phyloP scores from a whole-genome alignment of 2,888 invertebrate genomes.

The Trisateles emortualis region DNA sequence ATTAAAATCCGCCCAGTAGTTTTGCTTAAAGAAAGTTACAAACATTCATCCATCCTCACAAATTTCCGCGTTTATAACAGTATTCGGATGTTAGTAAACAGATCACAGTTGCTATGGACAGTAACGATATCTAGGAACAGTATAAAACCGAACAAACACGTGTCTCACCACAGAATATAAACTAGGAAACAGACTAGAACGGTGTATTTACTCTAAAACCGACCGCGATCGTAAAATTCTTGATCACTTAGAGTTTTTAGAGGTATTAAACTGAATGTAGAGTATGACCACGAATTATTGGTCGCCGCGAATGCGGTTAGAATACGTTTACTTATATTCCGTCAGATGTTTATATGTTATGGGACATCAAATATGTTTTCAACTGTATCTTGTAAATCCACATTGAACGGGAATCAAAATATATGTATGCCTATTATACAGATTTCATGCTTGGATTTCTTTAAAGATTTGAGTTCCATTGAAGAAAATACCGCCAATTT shows the following conservation, averaged over 20 bases:
- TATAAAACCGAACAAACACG: conserved; percentile 34
- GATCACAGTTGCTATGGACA: background rate
- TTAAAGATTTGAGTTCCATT: no score
- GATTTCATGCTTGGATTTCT: no score
- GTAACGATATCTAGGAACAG: conserved; percentile 12
- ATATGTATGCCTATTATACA: no score
- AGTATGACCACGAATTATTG: conserved; percentile 22
- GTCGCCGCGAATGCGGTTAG: conserved; percentile 6
- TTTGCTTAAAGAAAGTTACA: no score
- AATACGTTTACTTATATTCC: conserved; percentile 2
- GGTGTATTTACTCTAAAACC: conserved; percentile 33
- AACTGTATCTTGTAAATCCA: background rate
- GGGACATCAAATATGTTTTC: background rate
- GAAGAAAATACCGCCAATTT: no score
- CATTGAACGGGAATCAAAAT: no score
- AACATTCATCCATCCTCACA: no score
- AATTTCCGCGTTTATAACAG: no score
- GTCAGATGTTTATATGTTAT: conserved; percentile 3
- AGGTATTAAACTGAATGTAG: conserved; percentile 30
- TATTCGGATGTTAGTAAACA: background rate
- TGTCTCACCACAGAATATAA: conserved; percentile 35
- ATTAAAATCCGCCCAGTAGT: no score
- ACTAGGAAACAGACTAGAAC: conserved; percentile 30
- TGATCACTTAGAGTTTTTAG: conserved; percentile 45
- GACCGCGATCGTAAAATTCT: conserved; percentile 40